Evolutionary conservation across 2,797 vertebrate species (phyloP).

Genomic region (Jordanella pulchra): DNA sequence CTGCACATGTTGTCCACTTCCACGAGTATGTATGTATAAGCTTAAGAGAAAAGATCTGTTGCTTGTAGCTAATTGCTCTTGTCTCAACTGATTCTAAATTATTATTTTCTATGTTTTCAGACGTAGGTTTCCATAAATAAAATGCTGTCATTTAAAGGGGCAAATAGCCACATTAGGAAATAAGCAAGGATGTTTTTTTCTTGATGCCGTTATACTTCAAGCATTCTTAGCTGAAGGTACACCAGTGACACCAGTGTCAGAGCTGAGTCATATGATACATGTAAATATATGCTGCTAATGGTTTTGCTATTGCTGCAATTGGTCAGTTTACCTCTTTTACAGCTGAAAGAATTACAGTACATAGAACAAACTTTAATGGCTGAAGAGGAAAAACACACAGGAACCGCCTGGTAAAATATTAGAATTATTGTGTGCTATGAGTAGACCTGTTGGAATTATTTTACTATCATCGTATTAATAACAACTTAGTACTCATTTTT

Average conservation of each 20-base stretch:
- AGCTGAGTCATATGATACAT: slow-evolving; percentile 34
- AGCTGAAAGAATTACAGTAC: slow-evolving; percentile 16
- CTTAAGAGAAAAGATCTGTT: slow-evolving; percentile 24
- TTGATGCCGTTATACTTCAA: slow-evolving; percentile 38
- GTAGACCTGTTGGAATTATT: neutral
- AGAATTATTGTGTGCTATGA: neutral
- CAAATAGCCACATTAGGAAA: slow-evolving; percentile 5
- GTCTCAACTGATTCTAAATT: slow-evolving; percentile 7
- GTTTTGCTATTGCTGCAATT: slow-evolving; percentile 17
- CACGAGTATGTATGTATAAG: slow-evolving; percentile 42
- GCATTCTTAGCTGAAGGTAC: slow-evolving; percentile 25
- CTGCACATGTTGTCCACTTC: slow-evolving; percentile 40
- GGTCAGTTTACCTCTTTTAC: slow-evolving; percentile 15
- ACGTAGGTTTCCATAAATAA: neutral
- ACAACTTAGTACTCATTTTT: neutral
- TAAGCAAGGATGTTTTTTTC: slow-evolving; percentile 26
- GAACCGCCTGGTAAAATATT: neutral
- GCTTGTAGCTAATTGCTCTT: slow-evolving; percentile 17
- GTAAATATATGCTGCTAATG: slow-evolving; percentile 24
- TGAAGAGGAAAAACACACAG: slow-evolving; percentile 13
- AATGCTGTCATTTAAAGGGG: neutral
- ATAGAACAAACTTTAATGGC: slow-evolving; percentile 20
- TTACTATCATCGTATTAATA: neutral
- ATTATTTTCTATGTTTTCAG: neutral
- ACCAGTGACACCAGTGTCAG: neutral